Conservation (phyloP, 1,140 invertebrate species). For the Drosophila sturtevanti region DNA sequence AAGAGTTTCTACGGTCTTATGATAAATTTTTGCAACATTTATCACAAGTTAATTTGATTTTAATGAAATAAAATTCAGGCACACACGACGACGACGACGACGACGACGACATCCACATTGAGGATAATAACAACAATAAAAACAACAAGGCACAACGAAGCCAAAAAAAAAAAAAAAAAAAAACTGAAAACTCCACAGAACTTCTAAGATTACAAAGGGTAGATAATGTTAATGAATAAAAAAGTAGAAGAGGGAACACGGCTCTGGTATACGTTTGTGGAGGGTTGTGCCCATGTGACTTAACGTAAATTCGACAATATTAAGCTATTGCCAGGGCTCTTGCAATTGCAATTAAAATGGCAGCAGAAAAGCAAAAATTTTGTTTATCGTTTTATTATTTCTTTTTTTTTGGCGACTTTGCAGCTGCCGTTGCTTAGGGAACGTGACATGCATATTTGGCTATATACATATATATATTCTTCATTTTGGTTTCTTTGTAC, state of each 20-base stretch:
- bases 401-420: constrained; percentile 31
- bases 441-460: constrained; percentile 72
- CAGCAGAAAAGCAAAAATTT: constrained; percentile 54
- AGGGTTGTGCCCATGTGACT: constrained; percentile 30
- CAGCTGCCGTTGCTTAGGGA: constrained; percentile 51
- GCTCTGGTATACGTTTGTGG: background rate
- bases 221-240: constrained; percentile 78
- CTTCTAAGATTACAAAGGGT: constrained; percentile 70
- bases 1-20: constrained; percentile 44
- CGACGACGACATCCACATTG: too few relatives aligned
- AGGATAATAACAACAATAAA: background rate
- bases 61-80: constrained; percentile 76
- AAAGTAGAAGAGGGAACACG: background rate
- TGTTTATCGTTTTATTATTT: constrained; percentile 35
- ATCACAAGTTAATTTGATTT: constrained; percentile 82
- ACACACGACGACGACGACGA: constrained; percentile 22
- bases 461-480: constrained; percentile 21
- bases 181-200: constrained; percentile 60
- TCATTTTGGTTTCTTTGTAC: constrained; percentile 21
- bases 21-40: constrained; percentile 77
- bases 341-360: constrained; percentile 68
- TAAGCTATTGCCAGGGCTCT: constrained; percentile 61
- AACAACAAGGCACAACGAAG: constrained; percentile 5
- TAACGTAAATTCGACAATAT: constrained; percentile 76
- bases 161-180: too few relatives aligned